Conservation (phyloP, 1,140 invertebrate species). For the Sminthurides bifidus region DNA sequence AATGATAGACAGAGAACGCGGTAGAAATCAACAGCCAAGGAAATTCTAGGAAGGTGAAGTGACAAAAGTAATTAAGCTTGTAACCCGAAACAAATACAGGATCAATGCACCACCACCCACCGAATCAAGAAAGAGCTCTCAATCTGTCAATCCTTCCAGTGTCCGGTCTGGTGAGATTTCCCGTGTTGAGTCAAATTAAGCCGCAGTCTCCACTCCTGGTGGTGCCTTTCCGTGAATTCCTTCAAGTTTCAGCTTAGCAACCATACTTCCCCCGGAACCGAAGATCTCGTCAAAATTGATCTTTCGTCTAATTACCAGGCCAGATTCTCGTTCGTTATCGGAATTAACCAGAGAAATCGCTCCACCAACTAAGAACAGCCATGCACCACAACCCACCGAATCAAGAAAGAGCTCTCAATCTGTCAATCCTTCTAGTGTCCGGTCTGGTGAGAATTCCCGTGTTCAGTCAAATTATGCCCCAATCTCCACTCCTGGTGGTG, state of each 20-base stretch:
- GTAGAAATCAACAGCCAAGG: too few species aligned
- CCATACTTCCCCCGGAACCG: too few species aligned
- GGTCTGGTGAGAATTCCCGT: slow-evolving; percentile 73
- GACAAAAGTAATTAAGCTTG: too few species aligned
- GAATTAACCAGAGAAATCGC: slow-evolving; percentile 80
- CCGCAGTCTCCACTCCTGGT: slow-evolving; percentile 81
- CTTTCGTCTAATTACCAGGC: slow-evolving; percentile 53
- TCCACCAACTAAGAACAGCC: slow-evolving; percentile 83
- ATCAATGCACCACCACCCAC: too few species aligned
- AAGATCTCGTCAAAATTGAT: slow-evolving; percentile 48
- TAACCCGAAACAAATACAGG: too few species aligned
- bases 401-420: slow-evolving; percentile 85
- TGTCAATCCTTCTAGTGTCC: slow-evolving; percentile 76
- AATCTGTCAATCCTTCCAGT: slow-evolving; percentile 80
- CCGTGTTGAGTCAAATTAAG: slow-evolving; percentile 84
- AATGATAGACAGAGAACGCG: too few species aligned
- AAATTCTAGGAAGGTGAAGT: too few species aligned
- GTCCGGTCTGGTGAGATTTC: slow-evolving; percentile 77
- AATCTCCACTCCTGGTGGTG: slow-evolving; percentile 82
- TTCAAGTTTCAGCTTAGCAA: slow-evolving; percentile 88
- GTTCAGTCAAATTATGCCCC: slow-evolving; percentile 87
- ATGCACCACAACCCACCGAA: slow-evolving; percentile 51
- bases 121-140: slow-evolving; percentile 86
- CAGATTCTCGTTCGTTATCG: slow-evolving; percentile 70
- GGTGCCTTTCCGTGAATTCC: slow-evolving; percentile 77